Base-by-base conservation (phyloP, 1,140 invertebrate genomes). In the Helicoverpa zea region DNA sequence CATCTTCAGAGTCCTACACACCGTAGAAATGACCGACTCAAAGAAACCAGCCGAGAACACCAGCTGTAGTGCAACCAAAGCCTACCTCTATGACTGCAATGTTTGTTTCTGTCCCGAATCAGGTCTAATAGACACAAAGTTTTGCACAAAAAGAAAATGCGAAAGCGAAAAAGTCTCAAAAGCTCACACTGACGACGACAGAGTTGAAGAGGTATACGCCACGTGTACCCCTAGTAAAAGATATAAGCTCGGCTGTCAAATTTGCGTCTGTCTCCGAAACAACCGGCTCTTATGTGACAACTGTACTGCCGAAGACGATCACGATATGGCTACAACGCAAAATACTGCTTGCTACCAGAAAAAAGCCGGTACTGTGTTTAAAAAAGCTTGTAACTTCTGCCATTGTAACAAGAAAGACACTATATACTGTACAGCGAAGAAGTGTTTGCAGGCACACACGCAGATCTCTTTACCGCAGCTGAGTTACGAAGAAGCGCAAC, bases 31-130 rank as follows among this genome's bases (percentile, higher is more conserved):
- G 12, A 83, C 88, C 1, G 72, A 81, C 4, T 70, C 82, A 5
- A 56, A 61, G 18, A 30, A 81, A 54, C 61, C 87, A 2, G n/a
- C 76, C 1, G 30, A 75, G 9, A 81, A 81, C n/a, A 84, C 89
- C 16, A 56, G 81, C 64, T 94, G 93, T 64, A 52, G n/a, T 7
- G 85, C 90, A 1, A 87, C 75, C 0, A 92, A 92, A 85, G 83
- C 92, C 0, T 92, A 93, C 61, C 77, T 93, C 59, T 61, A 89
- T 12, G 90, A 87, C 4, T 94, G 93, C 73, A 92, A 93, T 23
- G 88, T 91, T n/a, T 94, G 93, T 23, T 86, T 89, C 51, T 94
- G 93, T 35, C 88, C 90, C 1, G 74, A 84, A 5, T 61, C 70
- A 10, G 90, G 87, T 0, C 59, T 77, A 59, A 82, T 93, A n/a